Base-by-base conservation (phyloP, 2,888 invertebrate genomes). In the Phortica magna region DNA sequence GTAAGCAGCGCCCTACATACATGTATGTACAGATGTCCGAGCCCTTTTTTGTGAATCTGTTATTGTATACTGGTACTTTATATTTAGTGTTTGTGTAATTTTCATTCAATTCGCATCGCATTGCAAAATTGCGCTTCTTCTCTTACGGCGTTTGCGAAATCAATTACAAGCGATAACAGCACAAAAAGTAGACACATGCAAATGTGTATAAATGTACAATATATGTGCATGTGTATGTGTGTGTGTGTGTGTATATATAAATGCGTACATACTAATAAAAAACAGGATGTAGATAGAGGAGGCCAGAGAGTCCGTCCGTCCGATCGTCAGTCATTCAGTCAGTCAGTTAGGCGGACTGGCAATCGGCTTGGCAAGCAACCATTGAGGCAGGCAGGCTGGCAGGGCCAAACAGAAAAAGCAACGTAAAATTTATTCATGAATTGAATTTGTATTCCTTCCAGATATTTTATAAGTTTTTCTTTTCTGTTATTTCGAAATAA, bases 381-480 rank as follows among this genome's bases (percentile, higher is more conserved):
- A 31, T 31, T 31, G 31, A 31, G 31, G 31, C 31, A 31, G 31
- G 5, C 31, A 31, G 31, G 31, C 31, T 31, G 9, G 39, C 64
- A 64, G 22, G 39, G 14, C 19, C 31, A 5, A 31, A 64, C 19
- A 61, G 17, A 70, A 48, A 70, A 43, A 48, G 70, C 43, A 42
- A 39, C 19, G 17, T 83, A 82, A 85, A 87, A 85, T 88, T 85
- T 89, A 89, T 88, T 89, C 88, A 89, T 88, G 88, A 87, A 87
- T 88, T 85, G 87, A 88, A 88, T 89, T 88, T 84, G 87, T 87
- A 88, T 87, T 85, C 88, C 83, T 73, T 82, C 82, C 83, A 84
- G 85, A 83, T 85, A 87, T 89, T 89, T 84, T 85, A 83, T 83
- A 88, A 88, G 83, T 83, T 85, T 80, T 76, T 80, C 81, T 80